Evolutionary conservation across 2,888 invertebrate species (phyloP), one percentile per base, ranked within the genome.

Genomic region (Rhagophthalmus giganteus): DNA sequence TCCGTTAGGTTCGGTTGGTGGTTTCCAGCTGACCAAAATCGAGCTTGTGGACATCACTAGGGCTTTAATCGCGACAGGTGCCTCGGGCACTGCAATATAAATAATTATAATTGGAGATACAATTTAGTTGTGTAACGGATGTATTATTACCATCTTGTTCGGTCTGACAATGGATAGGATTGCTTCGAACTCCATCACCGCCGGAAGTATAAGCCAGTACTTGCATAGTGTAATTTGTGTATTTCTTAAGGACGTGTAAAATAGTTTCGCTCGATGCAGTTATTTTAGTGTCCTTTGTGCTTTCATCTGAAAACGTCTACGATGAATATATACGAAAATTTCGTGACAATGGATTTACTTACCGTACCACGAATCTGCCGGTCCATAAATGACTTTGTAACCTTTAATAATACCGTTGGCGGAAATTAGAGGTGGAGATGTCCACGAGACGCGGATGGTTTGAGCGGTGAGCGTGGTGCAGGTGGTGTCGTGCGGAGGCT

Each of bases 211-310:
- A 95, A 12, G 96, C 94, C 63, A 95, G 77, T 20, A 97, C 94
- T 80, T 95, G 94, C 86, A 97, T 92, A 48, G 94, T 95, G 76
- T 96, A 97, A 77, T 97, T 96, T 1, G 95, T 96, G 77, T 87
- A 95, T 74, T 94, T 94, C 74, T 92, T 90, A 41, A 97, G 80
- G 40, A 93, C 93, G 70, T 93, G 93, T n/a, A 94, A 81, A 65
- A 93, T 93, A 0, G 93, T 93, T 75, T 94, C 93, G 66, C 90
- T 91, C 58, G 91, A 90, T n/a, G 91, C 86, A 2, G 93, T 92
- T 63, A 91, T 91, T 75, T 93, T 93, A 5, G 91, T 90, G 67
- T 93, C 93, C 66, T 92, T 93, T 10, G 88, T 88, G 67, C 90
- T 92, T 70, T 93, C 93, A 72, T 93, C 90, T 91, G 33, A 37